These are phyloP conservation scores for Protomyctophum bolini DNA, from an alignment of 2,113 vertebrate genomes.

Conservation along the genomic window DNA sequence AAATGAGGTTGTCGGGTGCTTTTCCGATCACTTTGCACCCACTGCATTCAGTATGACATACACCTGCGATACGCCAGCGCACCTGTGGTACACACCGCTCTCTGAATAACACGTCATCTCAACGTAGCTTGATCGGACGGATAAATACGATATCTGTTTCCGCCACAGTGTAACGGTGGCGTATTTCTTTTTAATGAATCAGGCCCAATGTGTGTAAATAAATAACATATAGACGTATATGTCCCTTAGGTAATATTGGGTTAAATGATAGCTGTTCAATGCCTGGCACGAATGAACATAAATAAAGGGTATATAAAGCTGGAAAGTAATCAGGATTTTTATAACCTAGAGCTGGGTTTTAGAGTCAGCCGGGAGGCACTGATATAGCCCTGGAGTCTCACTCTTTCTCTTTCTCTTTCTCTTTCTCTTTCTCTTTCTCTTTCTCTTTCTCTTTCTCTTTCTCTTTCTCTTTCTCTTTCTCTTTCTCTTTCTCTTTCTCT, in stretches of 20 bases:
- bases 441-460: slow-evolving; percentile 56
- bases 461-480: slow-evolving; percentile 58
- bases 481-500: slow-evolving; percentile 57
- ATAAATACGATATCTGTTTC: too few relatives aligned
- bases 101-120: too few relatives aligned
- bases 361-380: slow-evolving; percentile 60
- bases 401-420: slow-evolving; percentile 55
- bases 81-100: too few relatives aligned
- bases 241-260: neutral
- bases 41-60: too few relatives aligned
- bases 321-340: slow-evolving; percentile 65
- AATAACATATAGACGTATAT: neutral
- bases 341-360: slow-evolving; percentile 62
- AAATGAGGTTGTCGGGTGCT: too few relatives aligned
- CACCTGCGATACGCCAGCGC: too few relatives aligned
- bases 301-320: slow-evolving; percentile 65
- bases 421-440: slow-evolving; percentile 57
- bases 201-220: slow-evolving; percentile 7
- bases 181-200: too few relatives aligned
- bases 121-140: too few relatives aligned
- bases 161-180: too few relatives aligned
- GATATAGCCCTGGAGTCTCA: slow-evolving; percentile 64
- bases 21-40: too few relatives aligned
- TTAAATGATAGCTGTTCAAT: slow-evolving; percentile 42
- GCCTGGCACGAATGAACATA: slow-evolving; percentile 45